Evolutionary conservation across 2,888 invertebrate species (phyloP).

Genomic region (Habroteleia sp.): DNA sequence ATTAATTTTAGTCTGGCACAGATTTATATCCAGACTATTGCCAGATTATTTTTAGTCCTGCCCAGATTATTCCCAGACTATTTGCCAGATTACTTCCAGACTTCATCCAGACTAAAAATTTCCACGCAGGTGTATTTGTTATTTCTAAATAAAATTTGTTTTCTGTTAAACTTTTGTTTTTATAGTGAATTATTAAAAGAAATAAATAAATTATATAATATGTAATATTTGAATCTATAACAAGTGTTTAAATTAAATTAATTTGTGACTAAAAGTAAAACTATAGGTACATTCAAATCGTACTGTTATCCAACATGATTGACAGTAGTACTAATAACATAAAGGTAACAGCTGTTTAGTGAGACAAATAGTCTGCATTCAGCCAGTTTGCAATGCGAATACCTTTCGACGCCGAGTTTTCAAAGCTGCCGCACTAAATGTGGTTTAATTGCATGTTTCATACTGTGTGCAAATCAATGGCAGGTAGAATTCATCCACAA

Average conservation of each 20-base stretch:
- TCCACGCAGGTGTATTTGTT: no score
- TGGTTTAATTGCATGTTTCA: conserved; percentile 53
- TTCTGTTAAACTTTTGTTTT: no score
- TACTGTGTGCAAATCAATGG: conserved; percentile 45
- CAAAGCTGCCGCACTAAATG: conserved; percentile 50
- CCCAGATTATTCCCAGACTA: no score
- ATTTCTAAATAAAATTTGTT: no score
- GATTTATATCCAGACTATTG: no score
- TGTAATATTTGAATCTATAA: not conserved
- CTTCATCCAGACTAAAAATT: no score
- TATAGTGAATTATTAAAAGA: no score
- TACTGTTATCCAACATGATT: conserved; percentile 43
- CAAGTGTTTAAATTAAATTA: conserved; percentile 10
- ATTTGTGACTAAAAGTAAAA: conserved; percentile 23
- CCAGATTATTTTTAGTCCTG: no score
- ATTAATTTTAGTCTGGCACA: not conserved
- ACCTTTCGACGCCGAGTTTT: conserved; percentile 59
- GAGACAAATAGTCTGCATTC: conserved; percentile 39
- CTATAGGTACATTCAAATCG: conserved; percentile 21
- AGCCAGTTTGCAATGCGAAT: conserved; percentile 48
- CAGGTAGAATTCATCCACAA: conserved; percentile 31
- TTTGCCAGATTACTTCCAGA: no score
- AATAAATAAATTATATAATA: no score
- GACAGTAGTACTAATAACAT: conserved; percentile 47
- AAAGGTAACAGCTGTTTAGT: conserved; percentile 53